These are phyloP conservation scores for Galerucella nymphaeae DNA, from an alignment of 2,888 invertebrate genomes.

Conservation along the genomic window DNA sequence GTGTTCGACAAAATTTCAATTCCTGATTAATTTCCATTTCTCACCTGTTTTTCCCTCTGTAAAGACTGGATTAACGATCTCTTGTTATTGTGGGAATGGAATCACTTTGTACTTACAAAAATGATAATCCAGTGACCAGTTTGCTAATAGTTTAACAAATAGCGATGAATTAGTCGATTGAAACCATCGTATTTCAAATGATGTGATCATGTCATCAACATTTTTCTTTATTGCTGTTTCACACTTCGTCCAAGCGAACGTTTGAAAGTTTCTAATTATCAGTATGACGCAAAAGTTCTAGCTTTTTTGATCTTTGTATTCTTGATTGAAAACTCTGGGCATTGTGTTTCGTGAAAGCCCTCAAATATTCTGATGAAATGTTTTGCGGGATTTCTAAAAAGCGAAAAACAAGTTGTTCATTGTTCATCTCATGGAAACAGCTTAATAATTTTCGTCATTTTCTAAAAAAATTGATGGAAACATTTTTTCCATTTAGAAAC, in stretches of 20 bases:
- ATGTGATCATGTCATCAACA: neutral
- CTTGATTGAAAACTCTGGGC: conserved; percentile 1
- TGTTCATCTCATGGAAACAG: neutral
- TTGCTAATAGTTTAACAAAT: neutral
- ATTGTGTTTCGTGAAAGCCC: conserved; percentile 5
- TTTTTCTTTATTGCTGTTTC: neutral
- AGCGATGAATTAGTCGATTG: neutral
- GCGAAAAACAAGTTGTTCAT: neutral
- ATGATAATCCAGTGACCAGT: neutral
- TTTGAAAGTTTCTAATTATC: conserved; percentile 11
- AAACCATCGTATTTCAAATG: neutral
- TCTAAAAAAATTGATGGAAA: neutral
- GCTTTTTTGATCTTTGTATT: conserved; percentile 14
- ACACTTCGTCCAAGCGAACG: neutral
- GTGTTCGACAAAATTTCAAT: no score
- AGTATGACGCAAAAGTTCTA: neutral
- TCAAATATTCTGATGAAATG: conserved; percentile 2
- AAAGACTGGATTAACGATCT: no score
- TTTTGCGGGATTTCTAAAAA: neutral
- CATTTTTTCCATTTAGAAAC: neutral
- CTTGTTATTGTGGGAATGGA: no score
- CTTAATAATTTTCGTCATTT: neutral
- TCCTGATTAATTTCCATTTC: no score
- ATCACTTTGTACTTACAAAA: neutral
- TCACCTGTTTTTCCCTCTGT: no score